Evolutionary conservation across 1,140 invertebrate species (phyloP).

Genomic region (Drosophila athabasca): DNA sequence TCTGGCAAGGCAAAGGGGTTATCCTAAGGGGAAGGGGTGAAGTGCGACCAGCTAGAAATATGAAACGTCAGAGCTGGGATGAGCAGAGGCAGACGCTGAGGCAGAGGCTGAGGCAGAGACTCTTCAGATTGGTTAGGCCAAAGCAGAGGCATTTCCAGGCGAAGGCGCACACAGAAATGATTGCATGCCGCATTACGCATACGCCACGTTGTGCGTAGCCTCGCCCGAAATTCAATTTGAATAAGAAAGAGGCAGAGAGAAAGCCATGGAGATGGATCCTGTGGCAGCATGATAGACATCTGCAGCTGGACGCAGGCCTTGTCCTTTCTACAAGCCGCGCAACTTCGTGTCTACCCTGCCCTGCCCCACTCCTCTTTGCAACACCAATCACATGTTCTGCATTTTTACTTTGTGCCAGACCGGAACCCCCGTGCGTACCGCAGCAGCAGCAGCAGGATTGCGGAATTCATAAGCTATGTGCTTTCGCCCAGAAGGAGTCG

Average conservation of each 20-base stretch:
- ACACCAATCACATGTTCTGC: slow-evolving; percentile 60
- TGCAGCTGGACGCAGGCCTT: neutral
- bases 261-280: neutral
- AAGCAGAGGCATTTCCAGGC: slow-evolving; percentile 57
- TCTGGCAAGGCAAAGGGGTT: slow-evolving; percentile 20
- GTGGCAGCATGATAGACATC: too few relatives aligned
- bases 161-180: slow-evolving; percentile 59
- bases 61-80: slow-evolving; percentile 41
- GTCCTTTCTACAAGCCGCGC: neutral
- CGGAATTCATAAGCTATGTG: slow-evolving; percentile 73
- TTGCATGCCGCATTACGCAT: slow-evolving; percentile 64
- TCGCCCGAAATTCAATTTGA: slow-evolving; percentile 54
- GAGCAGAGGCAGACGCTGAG: too few relatives aligned
- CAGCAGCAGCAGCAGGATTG: slow-evolving; percentile 31
- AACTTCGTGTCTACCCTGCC: slow-evolving; percentile 7
- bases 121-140: slow-evolving; percentile 54
- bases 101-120: slow-evolving; percentile 15
- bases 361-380: neutral
- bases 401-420: slow-evolving; percentile 67
- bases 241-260: slow-evolving; percentile 38
- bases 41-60: slow-evolving; percentile 53
- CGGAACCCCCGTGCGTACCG: neutral
- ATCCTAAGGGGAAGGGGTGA: slow-evolving; percentile 3
- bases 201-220: slow-evolving; percentile 48
- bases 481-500: slow-evolving; percentile 31